Base-by-base conservation (phyloP, 2,888 invertebrate genomes). In the Steinernema carpocapsae region DNA sequence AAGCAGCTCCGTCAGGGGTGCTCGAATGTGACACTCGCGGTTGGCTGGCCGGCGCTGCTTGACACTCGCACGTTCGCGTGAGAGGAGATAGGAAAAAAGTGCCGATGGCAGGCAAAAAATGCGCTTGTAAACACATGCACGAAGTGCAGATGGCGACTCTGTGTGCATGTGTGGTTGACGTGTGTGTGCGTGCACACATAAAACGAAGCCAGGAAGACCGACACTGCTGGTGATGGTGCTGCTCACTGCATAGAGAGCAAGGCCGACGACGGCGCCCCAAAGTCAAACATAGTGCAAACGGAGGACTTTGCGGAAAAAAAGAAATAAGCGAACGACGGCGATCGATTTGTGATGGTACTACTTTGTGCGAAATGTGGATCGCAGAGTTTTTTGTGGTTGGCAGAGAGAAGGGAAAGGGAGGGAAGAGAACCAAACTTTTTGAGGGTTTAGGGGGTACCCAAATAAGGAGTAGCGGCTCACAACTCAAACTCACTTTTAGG, bases 251-350 rank as follows among this genome's bases (percentile, higher is more conserved):
- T 37, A 3, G 37, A 3, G 10, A 6, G 64, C 64, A 22, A 48
- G 64, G 12, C 24, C 24, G 32, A 17, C 29, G n/a, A 1, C 52
- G 52, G 3, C 52, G 48, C 48, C 10, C 17, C 26, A 17, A 64
- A 19, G 64, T 64, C 64, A 64, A 64, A 64, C 64, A 64, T 17
- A 64, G 64, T 64, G 64, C 64, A 64, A 14, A 24, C 52, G 24
- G 24, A 52, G 52, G 52, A 22, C 52, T 19, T 22, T 1, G 29
- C 7, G 26, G 32, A 64, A 64, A 64, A 64, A 64, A 64, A 64
- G 64, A 64, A 64, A 64, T 64, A 64, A 64, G 64, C 64, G 64
- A 12, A 56, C 22, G 56, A 26, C 29, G 37, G 10, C 37, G 37
- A 64, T 64, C 64, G 64, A 64, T 64, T 64, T 64, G 37, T 37